These are phyloP conservation scores for Lontra canadensis DNA, from an alignment of 2,113 vertebrate species.

Conservation along the genomic window DNA sequence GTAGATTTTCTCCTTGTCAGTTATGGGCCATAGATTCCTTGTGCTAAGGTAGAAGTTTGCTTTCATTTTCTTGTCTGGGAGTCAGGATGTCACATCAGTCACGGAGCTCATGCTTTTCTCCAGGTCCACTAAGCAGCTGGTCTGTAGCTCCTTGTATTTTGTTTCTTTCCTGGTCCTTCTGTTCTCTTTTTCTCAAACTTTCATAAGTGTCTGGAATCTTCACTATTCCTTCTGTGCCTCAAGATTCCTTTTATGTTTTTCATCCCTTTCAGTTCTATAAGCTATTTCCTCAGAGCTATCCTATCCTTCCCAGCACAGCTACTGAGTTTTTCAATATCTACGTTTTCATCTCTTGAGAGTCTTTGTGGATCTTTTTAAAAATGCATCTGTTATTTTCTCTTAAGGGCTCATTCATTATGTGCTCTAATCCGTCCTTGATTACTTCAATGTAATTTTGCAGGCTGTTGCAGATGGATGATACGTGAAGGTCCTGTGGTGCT, in stretches of 20 bases:
- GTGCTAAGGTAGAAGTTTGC: background rate
- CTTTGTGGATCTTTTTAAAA: background rate
- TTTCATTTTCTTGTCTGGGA: background rate
- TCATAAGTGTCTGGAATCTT: background rate
- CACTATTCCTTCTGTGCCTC: too few species aligned
- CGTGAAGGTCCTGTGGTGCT: background rate
- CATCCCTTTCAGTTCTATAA: background rate
- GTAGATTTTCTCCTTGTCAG: background rate
- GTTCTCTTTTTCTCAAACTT: background rate
- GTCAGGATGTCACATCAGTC: background rate
- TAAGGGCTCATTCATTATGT: background rate
- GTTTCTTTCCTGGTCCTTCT: background rate
- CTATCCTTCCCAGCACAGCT: too few species aligned
- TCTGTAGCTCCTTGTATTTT: background rate
- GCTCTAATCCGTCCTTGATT: background rate
- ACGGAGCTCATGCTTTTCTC: background rate
- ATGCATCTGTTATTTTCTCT: background rate
- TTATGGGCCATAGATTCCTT: background rate
- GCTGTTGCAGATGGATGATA: background rate
- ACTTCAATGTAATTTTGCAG: background rate
- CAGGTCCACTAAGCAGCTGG: fast-evolving
- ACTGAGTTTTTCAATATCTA: background rate
- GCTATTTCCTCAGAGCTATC: background rate
- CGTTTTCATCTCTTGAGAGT: background rate
- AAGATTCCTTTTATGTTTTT: background rate